Percentiles rank a stretch among this genome's conserved stretches.
Conservation (phyloP, 2,888 invertebrate species). For the Ophioninae sp. region DNA sequence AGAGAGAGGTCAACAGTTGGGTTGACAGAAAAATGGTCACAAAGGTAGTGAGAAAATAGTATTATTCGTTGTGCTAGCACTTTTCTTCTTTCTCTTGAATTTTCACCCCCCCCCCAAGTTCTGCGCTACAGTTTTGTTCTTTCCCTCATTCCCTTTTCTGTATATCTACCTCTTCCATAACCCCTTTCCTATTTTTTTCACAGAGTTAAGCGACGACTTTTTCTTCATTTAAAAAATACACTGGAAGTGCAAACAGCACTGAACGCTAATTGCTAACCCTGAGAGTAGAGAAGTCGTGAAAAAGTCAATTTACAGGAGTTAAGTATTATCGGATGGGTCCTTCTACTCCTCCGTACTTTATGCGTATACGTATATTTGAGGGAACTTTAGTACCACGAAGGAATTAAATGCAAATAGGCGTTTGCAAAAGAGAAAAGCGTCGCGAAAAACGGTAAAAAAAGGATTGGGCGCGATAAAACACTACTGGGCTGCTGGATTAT, state of each 20-base stretch:
- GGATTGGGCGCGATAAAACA: constrained; percentile 20
- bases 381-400: constrained; percentile 26
- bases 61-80: constrained; percentile 9
- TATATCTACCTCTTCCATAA: background rate
- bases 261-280: background rate
- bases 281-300: background rate
- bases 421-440: constrained; percentile 38
- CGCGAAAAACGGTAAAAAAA: constrained; percentile 1
- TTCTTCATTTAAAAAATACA: constrained; percentile 43
- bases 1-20: background rate
- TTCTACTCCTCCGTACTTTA: background rate
- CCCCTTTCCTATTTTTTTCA: background rate
- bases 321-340: constrained; percentile 6
- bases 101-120: background rate
- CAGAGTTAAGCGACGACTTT: constrained; percentile 9
- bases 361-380: background rate
- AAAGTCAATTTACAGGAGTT: background rate
- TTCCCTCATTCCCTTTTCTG: background rate
- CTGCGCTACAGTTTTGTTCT: background rate
- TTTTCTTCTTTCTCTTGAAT: background rate
- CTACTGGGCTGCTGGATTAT: constrained; percentile 17
- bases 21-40: constrained; percentile 21
- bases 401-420: constrained; percentile 60
- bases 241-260: background rate
- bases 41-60: constrained; percentile 44